These are phyloP conservation scores for Diploscapter pachys DNA, from an alignment of 1,140 invertebrate genomes.

Conservation along the genomic window DNA sequence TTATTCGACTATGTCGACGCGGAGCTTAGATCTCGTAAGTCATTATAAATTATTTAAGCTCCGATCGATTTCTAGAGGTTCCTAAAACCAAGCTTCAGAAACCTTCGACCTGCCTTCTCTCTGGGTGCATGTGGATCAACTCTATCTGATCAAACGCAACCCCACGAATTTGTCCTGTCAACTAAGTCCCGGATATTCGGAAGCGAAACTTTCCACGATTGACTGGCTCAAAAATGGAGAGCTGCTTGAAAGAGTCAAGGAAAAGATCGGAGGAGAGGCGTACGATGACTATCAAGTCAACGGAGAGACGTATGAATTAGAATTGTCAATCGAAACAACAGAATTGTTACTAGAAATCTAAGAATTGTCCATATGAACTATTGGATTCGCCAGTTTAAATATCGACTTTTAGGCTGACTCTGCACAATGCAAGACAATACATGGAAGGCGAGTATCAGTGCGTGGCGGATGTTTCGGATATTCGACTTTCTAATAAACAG, in stretches of 20 bases:
- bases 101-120: conserved; percentile 30
- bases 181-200: conserved; percentile 20
- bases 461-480: conserved; percentile 4
- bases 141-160: conserved; percentile 13
- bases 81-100: conserved; percentile 10
- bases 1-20: too few relatives aligned
- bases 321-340: conserved; percentile 7
- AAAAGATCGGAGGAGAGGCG: too few relatives aligned
- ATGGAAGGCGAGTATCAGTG: conserved; percentile 35
- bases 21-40: too few relatives aligned
- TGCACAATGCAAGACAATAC: background rate
- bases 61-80: too few relatives aligned
- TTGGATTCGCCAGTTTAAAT: background rate
- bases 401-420: conserved; percentile 14
- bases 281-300: too few relatives aligned
- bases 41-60: too few relatives aligned
- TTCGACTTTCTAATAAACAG: conserved; percentile 23
- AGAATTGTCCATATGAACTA: too few relatives aligned
- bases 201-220: background rate
- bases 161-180: conserved; percentile 22
- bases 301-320: too few relatives aligned
- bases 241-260: background rate
- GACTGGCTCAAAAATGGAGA: conserved; percentile 17
- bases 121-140: conserved; percentile 12
- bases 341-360: conserved; percentile 8